These are phyloP conservation scores for Slavum lentiscoides DNA, from an alignment of 2,888 invertebrate genomes.

Conservation along the genomic window DNA sequence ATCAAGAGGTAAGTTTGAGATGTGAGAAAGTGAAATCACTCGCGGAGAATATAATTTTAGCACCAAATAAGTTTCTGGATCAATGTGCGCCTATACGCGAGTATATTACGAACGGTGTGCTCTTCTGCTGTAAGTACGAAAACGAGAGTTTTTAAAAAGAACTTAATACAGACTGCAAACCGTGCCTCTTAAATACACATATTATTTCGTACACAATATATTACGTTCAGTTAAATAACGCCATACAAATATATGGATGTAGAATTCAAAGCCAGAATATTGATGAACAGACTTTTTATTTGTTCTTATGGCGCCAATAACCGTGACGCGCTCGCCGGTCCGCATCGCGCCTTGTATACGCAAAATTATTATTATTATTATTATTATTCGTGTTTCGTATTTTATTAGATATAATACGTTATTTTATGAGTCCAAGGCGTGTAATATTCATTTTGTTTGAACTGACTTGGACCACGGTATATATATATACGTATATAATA, in stretches of 20 bases:
- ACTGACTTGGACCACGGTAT: not conserved
- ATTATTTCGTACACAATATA: not conserved
- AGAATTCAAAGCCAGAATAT: constrained; percentile 9
- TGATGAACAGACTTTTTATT: constrained; percentile 12
- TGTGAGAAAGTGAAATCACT: too few species aligned
- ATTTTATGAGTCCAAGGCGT: not conserved
- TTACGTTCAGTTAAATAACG: not conserved
- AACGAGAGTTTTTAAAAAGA: too few species aligned
- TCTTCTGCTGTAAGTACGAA: too few species aligned
- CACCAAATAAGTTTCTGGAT: too few species aligned
- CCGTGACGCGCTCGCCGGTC: too few species aligned
- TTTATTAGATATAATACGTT: constrained; percentile 25
- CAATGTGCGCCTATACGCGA: too few species aligned
- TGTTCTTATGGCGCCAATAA: constrained; percentile 37
- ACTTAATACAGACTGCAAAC: not conserved
- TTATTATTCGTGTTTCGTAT: not conserved
- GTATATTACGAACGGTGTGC: too few species aligned
- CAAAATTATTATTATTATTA: not conserved
- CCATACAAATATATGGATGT: too few species aligned
- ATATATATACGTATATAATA: not conserved
- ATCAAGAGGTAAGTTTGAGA: too few species aligned
- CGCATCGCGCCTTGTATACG: too few species aligned
- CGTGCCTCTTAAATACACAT: not conserved
- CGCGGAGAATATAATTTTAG: too few species aligned
- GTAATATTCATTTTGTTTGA: constrained; percentile 11